phyloP scores from a whole-genome alignment of 2,797 vertebrate species.

The Buphagus erythrorhynchus region DNA sequence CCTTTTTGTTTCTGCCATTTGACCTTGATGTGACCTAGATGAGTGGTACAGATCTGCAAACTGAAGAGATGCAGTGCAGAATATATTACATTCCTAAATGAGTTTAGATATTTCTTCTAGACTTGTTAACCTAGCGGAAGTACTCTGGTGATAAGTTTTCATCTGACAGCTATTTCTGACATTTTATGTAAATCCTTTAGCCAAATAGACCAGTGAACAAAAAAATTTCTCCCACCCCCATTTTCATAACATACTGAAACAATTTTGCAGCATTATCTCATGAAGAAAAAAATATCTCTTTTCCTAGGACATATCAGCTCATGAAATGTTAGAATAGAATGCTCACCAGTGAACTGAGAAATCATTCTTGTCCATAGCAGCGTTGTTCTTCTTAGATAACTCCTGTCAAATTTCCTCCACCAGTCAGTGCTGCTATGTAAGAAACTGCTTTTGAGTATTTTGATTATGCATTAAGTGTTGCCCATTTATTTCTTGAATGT shows the following conservation, averaged over 20 bases:
- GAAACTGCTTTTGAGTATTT: not conserved
- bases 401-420: not conserved
- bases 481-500: not conserved
- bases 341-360: not conserved
- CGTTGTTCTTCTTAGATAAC: not conserved
- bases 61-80: not conserved
- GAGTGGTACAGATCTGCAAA: not conserved
- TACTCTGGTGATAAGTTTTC: not conserved
- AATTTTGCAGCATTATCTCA: not conserved
- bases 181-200: not conserved
- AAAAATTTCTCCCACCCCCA: rapidly evolving
- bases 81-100: not conserved
- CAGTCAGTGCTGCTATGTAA: not conserved
- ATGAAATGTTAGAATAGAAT: not conserved
- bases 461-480: not conserved
- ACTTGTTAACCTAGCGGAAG: not conserved
- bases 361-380: not conserved
- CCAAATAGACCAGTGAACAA: not conserved
- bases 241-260: not conserved
- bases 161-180: not conserved
- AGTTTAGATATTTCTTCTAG: not conserved
- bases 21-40: not conserved
- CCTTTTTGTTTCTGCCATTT: not conserved
- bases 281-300: not conserved
- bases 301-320: not conserved